Percentiles rank a stretch among this genome's conserved stretches.
Evolutionary conservation across 2,888 invertebrate species (phyloP).

Genomic region (Euphydryas editha): DNA sequence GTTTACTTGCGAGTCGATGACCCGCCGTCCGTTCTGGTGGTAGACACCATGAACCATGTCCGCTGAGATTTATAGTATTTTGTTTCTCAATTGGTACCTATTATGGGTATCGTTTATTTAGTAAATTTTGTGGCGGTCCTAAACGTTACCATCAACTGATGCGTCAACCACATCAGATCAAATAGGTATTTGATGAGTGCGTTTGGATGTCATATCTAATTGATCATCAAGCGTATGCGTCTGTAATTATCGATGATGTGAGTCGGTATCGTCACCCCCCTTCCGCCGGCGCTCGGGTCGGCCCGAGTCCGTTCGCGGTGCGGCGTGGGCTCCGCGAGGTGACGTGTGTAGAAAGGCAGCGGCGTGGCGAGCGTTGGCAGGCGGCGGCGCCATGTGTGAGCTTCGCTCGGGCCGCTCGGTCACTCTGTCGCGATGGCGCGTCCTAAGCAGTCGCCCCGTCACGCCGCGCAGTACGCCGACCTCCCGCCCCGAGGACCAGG

Average conservation of each 20-base stretch:
- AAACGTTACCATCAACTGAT: no score
- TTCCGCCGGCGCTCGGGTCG: slow-evolving; percentile 14
- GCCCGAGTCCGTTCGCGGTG: slow-evolving; percentile 37
- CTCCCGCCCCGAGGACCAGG: slow-evolving; percentile 81
- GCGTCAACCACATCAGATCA: no score
- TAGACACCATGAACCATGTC: background rate
- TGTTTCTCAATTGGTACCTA: background rate
- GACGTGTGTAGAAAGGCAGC: slow-evolving; percentile 51
- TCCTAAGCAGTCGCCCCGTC: slow-evolving; percentile 79
- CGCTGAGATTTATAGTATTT: background rate
- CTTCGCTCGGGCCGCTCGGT: slow-evolving; percentile 52
- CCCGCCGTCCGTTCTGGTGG: background rate
- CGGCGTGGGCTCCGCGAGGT: slow-evolving; percentile 55
- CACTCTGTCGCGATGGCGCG: slow-evolving; percentile 80
- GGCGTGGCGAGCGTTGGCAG: slow-evolving; percentile 46
- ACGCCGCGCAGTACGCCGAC: slow-evolving; percentile 70
- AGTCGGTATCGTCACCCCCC: slow-evolving; percentile 3
- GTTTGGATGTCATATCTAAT: background rate
- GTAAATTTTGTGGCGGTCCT: background rate
- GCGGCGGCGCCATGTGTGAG: slow-evolving; percentile 19
- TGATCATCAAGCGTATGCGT: slow-evolving; percentile 11
- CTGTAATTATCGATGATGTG: slow-evolving; percentile 7
- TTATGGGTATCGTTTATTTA: no score
- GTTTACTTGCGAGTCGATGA: background rate
- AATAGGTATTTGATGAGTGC: no score